Evolutionary conservation across 1,140 invertebrate genomes (phyloP).

Genomic region (Drosophila nigrodunni): DNA sequence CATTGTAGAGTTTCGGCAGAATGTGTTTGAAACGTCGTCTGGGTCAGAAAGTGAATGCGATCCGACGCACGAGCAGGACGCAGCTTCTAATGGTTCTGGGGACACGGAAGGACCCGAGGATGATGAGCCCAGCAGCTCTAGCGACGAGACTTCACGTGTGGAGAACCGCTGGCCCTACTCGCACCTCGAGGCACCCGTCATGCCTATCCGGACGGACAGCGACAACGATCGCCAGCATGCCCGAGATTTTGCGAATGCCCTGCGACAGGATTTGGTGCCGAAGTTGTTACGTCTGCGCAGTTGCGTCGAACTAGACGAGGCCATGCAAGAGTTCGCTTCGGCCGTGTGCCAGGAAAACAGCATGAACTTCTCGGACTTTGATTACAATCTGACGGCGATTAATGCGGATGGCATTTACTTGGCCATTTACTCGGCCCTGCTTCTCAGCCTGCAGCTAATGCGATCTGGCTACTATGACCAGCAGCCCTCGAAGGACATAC

Average conservation of each 20-base stretch:
- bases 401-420: constrained; percentile 98
- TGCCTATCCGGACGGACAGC: constrained; percentile 77
- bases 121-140: constrained; percentile 81
- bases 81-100: constrained; percentile 87
- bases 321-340: constrained; percentile 95
- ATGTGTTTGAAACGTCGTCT: constrained; percentile 86
- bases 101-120: constrained; percentile 91
- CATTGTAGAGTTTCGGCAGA: constrained; percentile 86
- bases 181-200: constrained; percentile 78
- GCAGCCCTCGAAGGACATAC: constrained; percentile 84
- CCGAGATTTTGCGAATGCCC: constrained; percentile 73
- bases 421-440: constrained; percentile 93
- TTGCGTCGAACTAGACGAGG: constrained; percentile 91
- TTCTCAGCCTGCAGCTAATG: constrained; percentile 93
- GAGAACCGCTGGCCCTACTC: constrained; percentile 84
- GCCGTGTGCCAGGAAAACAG: constrained; percentile 94
- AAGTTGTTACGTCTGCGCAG: constrained; percentile 86
- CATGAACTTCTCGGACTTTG: constrained; percentile 84
- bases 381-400: constrained; percentile 91
- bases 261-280: constrained; percentile 88
- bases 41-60: constrained; percentile 86
- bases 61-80: constrained; percentile 85
- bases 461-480: constrained; percentile 90
- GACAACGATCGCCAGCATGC: constrained; percentile 84
- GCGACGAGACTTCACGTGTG: constrained; percentile 78